Evolutionary conservation across 30 jellyfish, hydroid and myxozoan species (phyloP).

Genomic region (Cassiopea xamachana): DNA sequence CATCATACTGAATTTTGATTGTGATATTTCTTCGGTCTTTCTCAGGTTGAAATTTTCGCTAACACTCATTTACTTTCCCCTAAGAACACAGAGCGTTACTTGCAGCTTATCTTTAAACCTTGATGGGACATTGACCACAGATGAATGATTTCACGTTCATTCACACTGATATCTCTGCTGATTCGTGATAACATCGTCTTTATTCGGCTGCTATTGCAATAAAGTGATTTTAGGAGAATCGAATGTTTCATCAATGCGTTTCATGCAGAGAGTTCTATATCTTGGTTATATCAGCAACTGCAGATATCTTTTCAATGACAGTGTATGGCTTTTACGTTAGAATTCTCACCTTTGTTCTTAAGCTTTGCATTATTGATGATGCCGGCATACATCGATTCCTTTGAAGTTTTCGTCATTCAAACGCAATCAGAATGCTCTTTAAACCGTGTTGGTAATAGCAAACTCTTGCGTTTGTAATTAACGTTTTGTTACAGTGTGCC

Average conservation of each 20-base stretch:
- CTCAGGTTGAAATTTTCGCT: not conserved
- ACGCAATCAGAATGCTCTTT: not conserved
- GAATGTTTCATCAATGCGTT: not conserved
- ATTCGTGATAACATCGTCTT: not conserved
- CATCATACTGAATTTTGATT: no score
- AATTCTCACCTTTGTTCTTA: not conserved
- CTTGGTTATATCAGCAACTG: not conserved
- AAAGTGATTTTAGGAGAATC: not conserved
- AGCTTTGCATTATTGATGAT: not conserved
- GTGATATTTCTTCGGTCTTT: not conserved
- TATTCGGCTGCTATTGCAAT: not conserved
- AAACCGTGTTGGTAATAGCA: not conserved
- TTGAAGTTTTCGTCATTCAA: not conserved
- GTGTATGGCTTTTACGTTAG: not conserved
- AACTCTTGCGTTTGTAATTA: no score
- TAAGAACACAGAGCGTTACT: not conserved
- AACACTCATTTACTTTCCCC: not conserved
- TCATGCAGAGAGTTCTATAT: not conserved
- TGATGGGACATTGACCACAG: not conserved
- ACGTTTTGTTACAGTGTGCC: no score
- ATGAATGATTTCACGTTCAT: not conserved
- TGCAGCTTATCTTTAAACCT: not conserved
- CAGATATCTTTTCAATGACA: not conserved
- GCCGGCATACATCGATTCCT: not conserved
- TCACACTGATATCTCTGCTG: not conserved